Percentiles rank a stretch among this genome's conserved stretches.
Conservation (phyloP, 2,888 invertebrate species). For the Hypomecis atomaria region DNA sequence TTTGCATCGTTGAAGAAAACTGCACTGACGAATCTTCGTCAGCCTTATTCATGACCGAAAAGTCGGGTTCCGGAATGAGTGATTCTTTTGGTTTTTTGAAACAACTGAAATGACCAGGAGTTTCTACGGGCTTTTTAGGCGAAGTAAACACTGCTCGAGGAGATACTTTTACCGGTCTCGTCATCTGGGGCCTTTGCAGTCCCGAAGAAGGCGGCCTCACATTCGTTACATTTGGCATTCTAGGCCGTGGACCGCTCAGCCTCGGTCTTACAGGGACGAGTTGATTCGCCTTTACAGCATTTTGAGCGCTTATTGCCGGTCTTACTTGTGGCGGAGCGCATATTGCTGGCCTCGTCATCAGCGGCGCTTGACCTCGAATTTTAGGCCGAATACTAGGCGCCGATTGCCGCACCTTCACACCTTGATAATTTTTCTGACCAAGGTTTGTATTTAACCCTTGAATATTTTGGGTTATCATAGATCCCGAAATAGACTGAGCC, state of each 20-base stretch:
- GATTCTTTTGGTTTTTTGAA: slow-evolving; percentile 77
- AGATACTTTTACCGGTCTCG: slow-evolving; percentile 65
- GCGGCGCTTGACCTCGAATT: slow-evolving; percentile 44
- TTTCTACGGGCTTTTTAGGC: slow-evolving; percentile 60
- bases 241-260: slow-evolving; percentile 54
- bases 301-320: slow-evolving; percentile 32
- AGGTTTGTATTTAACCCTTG: slow-evolving; percentile 53
- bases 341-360: slow-evolving; percentile 39
- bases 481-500: slow-evolving; percentile 49
- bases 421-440: slow-evolving; percentile 57
- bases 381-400: slow-evolving; percentile 43
- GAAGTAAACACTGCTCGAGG: slow-evolving; percentile 55
- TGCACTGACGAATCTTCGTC: slow-evolving; percentile 54
- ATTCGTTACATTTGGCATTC: slow-evolving; percentile 54
- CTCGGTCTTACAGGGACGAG: slow-evolving; percentile 57
- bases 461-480: slow-evolving; percentile 54
- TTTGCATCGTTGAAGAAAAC: slow-evolving; percentile 60
- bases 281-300: slow-evolving; percentile 54
- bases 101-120: slow-evolving; percentile 68
- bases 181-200: slow-evolving; percentile 49
- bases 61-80: slow-evolving; percentile 60
- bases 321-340: slow-evolving; percentile 45
- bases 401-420: slow-evolving; percentile 60
- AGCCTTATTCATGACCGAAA: slow-evolving; percentile 45
- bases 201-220: slow-evolving; percentile 48